Conservation (phyloP, 2,113 vertebrate genomes). For the Cryptotis parvus region DNA sequence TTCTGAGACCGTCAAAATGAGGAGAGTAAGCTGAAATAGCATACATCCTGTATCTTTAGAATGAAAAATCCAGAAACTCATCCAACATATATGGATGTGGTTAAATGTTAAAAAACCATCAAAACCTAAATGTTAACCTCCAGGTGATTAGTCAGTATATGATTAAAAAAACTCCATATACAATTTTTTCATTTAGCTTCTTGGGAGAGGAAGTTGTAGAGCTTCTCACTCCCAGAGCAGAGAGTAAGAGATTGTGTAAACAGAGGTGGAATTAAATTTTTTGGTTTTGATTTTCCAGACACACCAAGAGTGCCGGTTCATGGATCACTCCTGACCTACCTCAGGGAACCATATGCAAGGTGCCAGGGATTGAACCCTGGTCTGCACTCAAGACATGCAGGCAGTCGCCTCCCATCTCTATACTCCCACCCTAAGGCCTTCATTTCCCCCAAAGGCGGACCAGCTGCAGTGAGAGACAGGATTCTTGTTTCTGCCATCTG, state of each 20-base stretch:
- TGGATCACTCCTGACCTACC: too few relatives aligned
- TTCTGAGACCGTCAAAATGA: slow-evolving; percentile 34
- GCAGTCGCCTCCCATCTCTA: too few relatives aligned
- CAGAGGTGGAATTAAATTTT: neutral
- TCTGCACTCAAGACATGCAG: too few relatives aligned
- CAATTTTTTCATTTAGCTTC: neutral
- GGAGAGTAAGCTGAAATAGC: slow-evolving; percentile 27
- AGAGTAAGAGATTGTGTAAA: neutral
- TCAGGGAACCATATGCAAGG: too few relatives aligned
- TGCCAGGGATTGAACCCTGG: too few relatives aligned
- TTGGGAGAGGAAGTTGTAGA: slow-evolving; percentile 54
- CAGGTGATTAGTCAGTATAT: neutral
- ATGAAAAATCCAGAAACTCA: slow-evolving; percentile 25
- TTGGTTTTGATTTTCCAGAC: neutral
- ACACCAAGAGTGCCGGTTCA: too few relatives aligned
- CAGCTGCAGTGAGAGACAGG: neutral
- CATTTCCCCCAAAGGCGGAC: neutral
- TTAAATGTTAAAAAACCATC: slow-evolving; percentile 38
- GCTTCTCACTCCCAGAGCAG: neutral
- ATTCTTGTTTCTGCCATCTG: neutral
- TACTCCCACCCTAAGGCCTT: too few relatives aligned
- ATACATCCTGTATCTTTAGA: neutral
- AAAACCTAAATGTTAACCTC: slow-evolving; percentile 12
- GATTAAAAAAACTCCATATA: neutral
- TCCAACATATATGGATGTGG: neutral